phyloP scores from a whole-genome alignment of 2,797 vertebrate genomes.

The Acomys russatus region DNA sequence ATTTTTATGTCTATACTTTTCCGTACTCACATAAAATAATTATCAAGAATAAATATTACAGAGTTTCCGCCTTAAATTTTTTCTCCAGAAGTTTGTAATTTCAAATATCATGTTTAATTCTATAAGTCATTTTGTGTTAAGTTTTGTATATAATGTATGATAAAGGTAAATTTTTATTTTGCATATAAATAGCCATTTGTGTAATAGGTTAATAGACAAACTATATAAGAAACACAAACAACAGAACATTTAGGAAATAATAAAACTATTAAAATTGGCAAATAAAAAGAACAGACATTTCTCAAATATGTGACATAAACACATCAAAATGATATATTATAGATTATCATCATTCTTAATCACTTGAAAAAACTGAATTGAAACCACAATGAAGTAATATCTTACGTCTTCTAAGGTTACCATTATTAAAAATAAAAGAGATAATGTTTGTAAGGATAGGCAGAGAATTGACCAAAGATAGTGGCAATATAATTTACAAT shows the following conservation, averaged over 20 bases:
- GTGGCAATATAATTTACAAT: not conserved
- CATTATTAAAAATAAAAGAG: not conserved
- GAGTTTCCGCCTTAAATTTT: not conserved
- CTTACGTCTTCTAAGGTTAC: not conserved
- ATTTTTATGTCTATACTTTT: not conserved
- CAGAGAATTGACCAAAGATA: not conserved
- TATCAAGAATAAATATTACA: not conserved
- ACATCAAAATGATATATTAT: not conserved
- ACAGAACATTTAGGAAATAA: too few relatives aligned
- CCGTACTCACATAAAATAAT: not conserved
- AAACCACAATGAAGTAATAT: not conserved
- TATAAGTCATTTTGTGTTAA: not conserved
- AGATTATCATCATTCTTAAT: not conserved
- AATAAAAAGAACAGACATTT: not conserved
- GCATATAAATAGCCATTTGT: not conserved
- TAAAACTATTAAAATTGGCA: not conserved
- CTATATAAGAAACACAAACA: not conserved
- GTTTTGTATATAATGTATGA: not conserved
- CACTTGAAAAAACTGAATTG: not conserved
- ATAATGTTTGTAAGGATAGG: not conserved
- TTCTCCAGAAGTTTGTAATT: not conserved
- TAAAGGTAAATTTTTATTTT: not conserved
- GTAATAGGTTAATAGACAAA: not conserved
- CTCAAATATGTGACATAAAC: not conserved
- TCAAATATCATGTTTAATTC: not conserved